A percentile compares a stretch with the other conserved stretches of the same genome.
Conservation (phyloP, 2,113 vertebrate species). For the Hippocampus barbouri region DNA sequence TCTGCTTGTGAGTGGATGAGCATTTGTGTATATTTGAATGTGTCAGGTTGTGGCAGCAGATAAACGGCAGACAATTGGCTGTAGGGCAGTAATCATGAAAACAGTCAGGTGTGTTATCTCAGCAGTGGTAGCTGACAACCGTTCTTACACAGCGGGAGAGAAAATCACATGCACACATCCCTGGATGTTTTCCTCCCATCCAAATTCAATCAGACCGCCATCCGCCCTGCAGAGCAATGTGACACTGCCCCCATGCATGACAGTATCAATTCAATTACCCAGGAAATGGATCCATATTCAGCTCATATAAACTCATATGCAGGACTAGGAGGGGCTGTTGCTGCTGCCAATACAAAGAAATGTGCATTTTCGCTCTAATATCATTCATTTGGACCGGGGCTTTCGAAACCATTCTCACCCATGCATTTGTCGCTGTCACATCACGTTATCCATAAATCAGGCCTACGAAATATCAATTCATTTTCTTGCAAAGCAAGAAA, state of each 20-base stretch:
- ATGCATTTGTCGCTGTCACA: constrained; percentile 99
- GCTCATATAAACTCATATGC: constrained; percentile 74
- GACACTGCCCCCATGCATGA: constrained; percentile 85
- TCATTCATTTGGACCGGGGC: constrained; percentile 95
- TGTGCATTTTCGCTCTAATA: constrained; percentile 96
- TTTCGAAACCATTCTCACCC: constrained; percentile 96
- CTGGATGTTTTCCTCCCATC: constrained; percentile 61
- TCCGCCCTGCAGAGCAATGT: constrained; percentile 84
- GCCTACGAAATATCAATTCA: constrained; percentile 99
- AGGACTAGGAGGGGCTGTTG: constrained; percentile 41
- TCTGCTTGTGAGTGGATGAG: constrained; percentile 24
- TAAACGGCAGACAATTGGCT: constrained; percentile 84
- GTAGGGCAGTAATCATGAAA: constrained; percentile 84
- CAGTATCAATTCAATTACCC: constrained; percentile 97
- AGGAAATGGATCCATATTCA: constrained; percentile 93
- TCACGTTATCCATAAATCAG: constrained; percentile 99
- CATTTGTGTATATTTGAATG: constrained; percentile 38
- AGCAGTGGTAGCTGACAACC: constrained; percentile 71
- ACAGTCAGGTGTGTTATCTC: constrained; percentile 82
- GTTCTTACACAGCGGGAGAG: constrained; percentile 28
- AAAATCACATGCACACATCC: constrained; percentile 28
- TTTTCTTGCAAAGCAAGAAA: constrained; percentile 87
- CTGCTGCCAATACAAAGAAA: constrained; percentile 84
- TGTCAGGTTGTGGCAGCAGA: constrained; percentile 70
- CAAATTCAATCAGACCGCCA: constrained; percentile 86